Conservation (phyloP, 2,888 invertebrate species). For the Orchesella flavescens region DNA sequence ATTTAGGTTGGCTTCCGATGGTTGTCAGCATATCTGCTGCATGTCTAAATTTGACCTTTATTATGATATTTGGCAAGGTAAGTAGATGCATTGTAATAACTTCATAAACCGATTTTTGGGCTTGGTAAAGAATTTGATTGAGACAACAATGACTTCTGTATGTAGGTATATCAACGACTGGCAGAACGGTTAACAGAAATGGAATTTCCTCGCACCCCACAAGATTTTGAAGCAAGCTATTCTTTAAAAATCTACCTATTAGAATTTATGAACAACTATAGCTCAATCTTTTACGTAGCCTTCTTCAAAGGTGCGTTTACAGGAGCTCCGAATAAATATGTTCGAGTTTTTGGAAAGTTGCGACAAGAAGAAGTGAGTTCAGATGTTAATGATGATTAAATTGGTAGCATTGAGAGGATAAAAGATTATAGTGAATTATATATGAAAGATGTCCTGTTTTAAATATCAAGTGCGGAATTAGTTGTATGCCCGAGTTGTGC, state of each 20-base stretch:
- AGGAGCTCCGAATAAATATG: slow-evolving; percentile 86
- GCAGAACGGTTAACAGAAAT: slow-evolving; percentile 92
- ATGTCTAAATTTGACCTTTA: slow-evolving; percentile 90
- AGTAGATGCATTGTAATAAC: slow-evolving; percentile 70
- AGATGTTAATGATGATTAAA: no score
- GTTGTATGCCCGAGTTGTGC: slow-evolving; percentile 92
- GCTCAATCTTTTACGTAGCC: slow-evolving; percentile 95
- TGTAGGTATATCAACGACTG: slow-evolving; percentile 48
- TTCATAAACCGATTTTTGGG: no score
- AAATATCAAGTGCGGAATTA: slow-evolving; percentile 73
- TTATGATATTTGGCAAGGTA: slow-evolving; percentile 89
- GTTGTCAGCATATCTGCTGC: slow-evolving; percentile 93
- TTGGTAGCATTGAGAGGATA: not conserved
- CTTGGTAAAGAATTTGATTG: no score
- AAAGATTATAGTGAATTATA: not conserved
- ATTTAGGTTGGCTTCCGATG: slow-evolving; percentile 74
- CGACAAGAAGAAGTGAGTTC: slow-evolving; percentile 87
- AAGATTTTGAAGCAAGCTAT: slow-evolving; percentile 94
- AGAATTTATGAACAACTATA: slow-evolving; percentile 97
- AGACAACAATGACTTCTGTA: not conserved
- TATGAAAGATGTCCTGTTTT: not conserved
- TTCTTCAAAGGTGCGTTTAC: slow-evolving; percentile 77
- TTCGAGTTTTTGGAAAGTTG: slow-evolving; percentile 80
- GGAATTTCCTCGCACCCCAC: slow-evolving; percentile 89
- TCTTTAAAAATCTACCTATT: slow-evolving; percentile 94